Evolutionary conservation across 2,113 vertebrate species (phyloP).

Genomic region (Egretta garzetta): DNA sequence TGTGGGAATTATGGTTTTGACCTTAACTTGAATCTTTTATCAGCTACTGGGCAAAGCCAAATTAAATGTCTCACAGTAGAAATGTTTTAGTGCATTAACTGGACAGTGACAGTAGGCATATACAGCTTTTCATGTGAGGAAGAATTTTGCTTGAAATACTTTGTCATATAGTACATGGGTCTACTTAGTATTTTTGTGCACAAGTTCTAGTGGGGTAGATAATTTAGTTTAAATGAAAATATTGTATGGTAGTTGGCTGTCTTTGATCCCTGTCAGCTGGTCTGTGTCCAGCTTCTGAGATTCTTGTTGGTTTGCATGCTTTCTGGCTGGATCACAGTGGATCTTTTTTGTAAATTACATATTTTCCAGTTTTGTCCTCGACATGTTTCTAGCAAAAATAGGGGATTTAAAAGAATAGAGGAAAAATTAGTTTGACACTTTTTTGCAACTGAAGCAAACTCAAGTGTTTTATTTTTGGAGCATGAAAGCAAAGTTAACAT

Average conservation of each 20-base stretch:
- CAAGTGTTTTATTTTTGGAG: not conserved
- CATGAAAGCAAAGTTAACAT: not conserved
- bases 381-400: not conserved
- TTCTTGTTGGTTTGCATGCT: not conserved
- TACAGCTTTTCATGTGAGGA: not conserved
- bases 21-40: not conserved
- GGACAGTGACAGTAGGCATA: not conserved
- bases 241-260: not conserved
- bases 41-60: not conserved
- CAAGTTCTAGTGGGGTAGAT: not conserved
- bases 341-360: not conserved
- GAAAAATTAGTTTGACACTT: not conserved
- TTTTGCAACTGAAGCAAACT: not conserved
- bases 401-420: not conserved
- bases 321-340: not conserved
- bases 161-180: not conserved
- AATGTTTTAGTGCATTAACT: not conserved
- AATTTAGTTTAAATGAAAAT: not conserved
- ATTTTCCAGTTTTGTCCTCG: not conserved
- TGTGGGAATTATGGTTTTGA: not conserved
- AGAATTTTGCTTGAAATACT: not conserved
- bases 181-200: not conserved
- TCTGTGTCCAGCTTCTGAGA: not conserved
- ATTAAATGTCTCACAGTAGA: not conserved
- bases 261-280: not conserved